These are phyloP conservation scores for Tenthredo mesomela DNA, from an alignment of 2,888 invertebrate genomes.

Conservation along the genomic window DNA sequence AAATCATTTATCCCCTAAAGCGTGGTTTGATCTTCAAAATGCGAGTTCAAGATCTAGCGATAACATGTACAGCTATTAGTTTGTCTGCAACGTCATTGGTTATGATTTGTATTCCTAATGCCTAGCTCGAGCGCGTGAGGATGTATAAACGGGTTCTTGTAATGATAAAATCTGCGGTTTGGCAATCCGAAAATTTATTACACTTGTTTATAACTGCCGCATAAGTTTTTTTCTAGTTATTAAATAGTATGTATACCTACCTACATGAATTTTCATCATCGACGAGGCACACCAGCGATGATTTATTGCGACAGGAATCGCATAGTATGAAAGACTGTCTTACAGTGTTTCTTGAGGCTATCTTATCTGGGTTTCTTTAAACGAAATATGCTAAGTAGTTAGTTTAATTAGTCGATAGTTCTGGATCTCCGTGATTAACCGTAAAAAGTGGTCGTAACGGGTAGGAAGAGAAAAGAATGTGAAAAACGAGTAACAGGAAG, in stretches of 20 bases:
- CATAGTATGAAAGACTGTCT: constrained; percentile 9
- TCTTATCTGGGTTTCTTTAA: neutral
- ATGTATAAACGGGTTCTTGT: constrained; percentile 26
- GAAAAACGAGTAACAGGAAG: constrained; percentile 4
- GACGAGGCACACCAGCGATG: constrained; percentile 3
- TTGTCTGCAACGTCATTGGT: constrained; percentile 16
- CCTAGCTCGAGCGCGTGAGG: neutral
- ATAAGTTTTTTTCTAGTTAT: constrained; percentile 3
- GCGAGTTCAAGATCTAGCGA: constrained; percentile 2
- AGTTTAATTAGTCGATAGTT: constrained; percentile 16
- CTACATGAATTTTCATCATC: neutral
- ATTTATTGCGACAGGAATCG: constrained; percentile 14
- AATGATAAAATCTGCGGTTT: constrained; percentile 22
- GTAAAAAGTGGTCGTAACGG: constrained; percentile 6
- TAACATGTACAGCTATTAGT: neutral
- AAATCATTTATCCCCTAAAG: constrained; percentile 8
- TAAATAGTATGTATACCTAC: neutral
- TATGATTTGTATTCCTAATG: constrained; percentile 18
- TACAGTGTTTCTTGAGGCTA: neutral
- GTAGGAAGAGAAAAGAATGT: neutral
- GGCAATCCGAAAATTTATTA: constrained; percentile 16
- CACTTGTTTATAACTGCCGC: neutral
- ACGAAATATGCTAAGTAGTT: constrained; percentile 31
- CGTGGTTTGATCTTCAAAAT: constrained; percentile 7
- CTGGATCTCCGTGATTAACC: constrained; percentile 20